Evolutionary conservation across 2,888 invertebrate genomes (phyloP).

Genomic region (Tromatobia lineatoria): DNA sequence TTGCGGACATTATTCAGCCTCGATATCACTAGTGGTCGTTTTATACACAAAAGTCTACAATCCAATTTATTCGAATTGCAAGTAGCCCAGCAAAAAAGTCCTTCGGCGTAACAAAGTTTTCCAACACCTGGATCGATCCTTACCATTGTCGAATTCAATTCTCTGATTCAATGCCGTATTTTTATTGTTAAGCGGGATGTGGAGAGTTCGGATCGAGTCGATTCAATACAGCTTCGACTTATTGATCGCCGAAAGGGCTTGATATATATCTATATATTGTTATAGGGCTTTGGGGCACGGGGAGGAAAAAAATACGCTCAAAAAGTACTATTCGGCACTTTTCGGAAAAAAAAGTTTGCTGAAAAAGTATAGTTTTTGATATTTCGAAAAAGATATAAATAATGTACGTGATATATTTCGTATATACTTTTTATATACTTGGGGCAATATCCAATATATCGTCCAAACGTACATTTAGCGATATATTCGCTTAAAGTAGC

Average conservation of each 20-base stretch:
- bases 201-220: slow-evolving; percentile 36
- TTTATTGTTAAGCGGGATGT: slow-evolving; percentile 7
- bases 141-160: slow-evolving; percentile 36
- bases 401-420: no score
- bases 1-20: slow-evolving; percentile 49
- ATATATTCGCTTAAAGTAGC: no score
- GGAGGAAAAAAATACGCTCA: background rate
- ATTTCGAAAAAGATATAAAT: no score
- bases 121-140: background rate
- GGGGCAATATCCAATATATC: no score
- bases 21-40: background rate
- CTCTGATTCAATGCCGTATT: slow-evolving; percentile 35
- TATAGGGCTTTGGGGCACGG: background rate
- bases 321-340: no score
- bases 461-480: no score
- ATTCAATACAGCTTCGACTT: slow-evolving; percentile 33
- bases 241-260: slow-evolving; percentile 16
- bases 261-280: background rate
- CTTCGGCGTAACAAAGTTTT: slow-evolving; percentile 43
- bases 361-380: no score
- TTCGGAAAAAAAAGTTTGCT: no score
- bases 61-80: slow-evolving; percentile 59
- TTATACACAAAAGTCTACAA: slow-evolving; percentile 33
- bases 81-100: slow-evolving; percentile 17
- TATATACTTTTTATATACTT: no score